These are phyloP conservation scores for Sarcoramphus papa DNA, from an alignment of 2,797 vertebrate genomes.

Conservation along the genomic window DNA sequence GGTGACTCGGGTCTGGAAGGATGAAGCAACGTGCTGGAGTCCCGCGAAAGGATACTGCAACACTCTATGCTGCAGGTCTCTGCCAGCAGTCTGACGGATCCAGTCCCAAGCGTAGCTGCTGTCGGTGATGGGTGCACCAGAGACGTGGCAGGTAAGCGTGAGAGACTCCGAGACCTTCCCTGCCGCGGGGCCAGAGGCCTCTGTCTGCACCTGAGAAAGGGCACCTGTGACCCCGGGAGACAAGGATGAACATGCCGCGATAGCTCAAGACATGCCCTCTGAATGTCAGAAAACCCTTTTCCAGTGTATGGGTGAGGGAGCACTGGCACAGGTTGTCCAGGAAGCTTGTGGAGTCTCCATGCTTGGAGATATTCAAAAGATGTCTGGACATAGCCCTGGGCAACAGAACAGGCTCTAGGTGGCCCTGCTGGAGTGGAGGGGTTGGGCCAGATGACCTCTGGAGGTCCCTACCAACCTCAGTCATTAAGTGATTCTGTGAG, in stretches of 20 bases:
- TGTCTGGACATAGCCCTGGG: too few species aligned
- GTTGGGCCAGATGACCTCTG: too few species aligned
- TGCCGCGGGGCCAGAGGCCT: not conserved
- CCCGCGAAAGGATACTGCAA: not conserved
- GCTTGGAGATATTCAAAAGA: too few species aligned
- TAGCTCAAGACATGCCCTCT: too few species aligned
- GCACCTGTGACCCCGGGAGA: not conserved
- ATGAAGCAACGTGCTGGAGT: not conserved
- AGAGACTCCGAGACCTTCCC: not conserved
- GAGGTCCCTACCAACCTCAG: too few species aligned
- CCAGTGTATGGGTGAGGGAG: too few species aligned
- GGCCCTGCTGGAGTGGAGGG: too few species aligned
- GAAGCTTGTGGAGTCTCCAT: too few species aligned
- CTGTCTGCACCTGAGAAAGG: not conserved
- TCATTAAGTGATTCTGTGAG: too few species aligned
- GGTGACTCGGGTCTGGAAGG: not conserved
- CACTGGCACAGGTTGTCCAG: too few species aligned
- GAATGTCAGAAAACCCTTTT: too few species aligned
- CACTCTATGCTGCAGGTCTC: not conserved
- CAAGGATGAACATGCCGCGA: not conserved
- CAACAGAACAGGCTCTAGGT: too few species aligned
- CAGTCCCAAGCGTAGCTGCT: not conserved
- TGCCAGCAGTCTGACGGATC: not conserved
- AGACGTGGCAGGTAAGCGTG: not conserved
- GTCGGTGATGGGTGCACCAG: not conserved